Percentiles rank a stretch among this genome's conserved stretches.
Evolutionary conservation across 2,888 invertebrate genomes (phyloP).

Genomic region (Megastigmus dorsalis): DNA sequence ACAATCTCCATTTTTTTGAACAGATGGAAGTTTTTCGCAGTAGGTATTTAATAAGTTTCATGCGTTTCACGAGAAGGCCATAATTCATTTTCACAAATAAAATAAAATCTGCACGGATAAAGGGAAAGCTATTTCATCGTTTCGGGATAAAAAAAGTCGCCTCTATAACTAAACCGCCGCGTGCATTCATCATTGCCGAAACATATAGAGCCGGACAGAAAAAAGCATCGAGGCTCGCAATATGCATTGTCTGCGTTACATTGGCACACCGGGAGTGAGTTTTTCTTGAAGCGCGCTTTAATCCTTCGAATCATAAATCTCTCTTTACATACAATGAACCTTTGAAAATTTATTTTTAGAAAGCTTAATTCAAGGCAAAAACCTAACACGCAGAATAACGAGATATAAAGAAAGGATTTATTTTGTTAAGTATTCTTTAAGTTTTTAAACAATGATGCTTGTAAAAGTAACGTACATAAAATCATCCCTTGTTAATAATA

Average conservation of each 20-base stretch:
- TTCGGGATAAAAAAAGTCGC: neutral
- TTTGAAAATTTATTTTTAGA: neutral
- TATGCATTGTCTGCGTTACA: conserved; percentile 12
- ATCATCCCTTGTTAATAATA: too few species aligned
- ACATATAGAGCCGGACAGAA: neutral
- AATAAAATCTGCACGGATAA: conserved; percentile 13
- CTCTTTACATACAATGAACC: neutral
- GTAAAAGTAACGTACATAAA: too few species aligned
- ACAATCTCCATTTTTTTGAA: too few species aligned
- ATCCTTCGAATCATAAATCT: conserved; percentile 22
- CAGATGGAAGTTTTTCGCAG: too few species aligned
- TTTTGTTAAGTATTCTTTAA: too few species aligned
- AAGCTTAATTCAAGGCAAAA: too few species aligned
- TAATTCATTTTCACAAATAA: neutral
- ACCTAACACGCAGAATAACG: too few species aligned
- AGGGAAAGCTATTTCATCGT: neutral
- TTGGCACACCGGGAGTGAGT: neutral
- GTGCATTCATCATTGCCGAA: conserved; percentile 14
- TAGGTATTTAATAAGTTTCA: too few species aligned
- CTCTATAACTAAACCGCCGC: neutral
- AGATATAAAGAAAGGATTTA: too few species aligned
- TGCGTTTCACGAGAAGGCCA: too few species aligned
- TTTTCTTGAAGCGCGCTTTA: conserved; percentile 20
- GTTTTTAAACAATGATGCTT: neutral
- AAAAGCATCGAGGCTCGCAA: neutral